These are phyloP conservation scores for Lasioglossum calceatum DNA, from an alignment of 2,888 invertebrate genomes.

Conservation along the genomic window DNA sequence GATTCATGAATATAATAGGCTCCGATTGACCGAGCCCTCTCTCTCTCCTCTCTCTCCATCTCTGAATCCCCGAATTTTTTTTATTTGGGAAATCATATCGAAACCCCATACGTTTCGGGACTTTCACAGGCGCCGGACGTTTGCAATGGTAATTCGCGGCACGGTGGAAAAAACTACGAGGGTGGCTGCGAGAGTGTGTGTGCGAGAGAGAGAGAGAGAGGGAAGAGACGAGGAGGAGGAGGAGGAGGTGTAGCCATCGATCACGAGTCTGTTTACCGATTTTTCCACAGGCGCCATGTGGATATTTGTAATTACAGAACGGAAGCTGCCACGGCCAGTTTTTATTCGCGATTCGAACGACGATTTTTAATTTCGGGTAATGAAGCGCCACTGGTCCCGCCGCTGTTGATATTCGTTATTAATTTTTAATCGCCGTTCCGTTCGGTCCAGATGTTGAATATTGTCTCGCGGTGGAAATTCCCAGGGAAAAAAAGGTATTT, in stretches of 20 bases:
- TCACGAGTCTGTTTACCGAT: slow-evolving; percentile 78
- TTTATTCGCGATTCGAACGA: slow-evolving; percentile 77
- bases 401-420: slow-evolving; percentile 83
- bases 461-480: slow-evolving; percentile 73
- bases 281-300: slow-evolving; percentile 77
- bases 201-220: slow-evolving; percentile 19
- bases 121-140: slow-evolving; percentile 71
- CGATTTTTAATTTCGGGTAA: slow-evolving; percentile 81
- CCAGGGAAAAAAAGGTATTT: slow-evolving; percentile 61
- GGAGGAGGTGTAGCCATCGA: slow-evolving; percentile 70
- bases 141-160: slow-evolving; percentile 77
- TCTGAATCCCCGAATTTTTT: slow-evolving; percentile 39
- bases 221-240: slow-evolving; percentile 8
- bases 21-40: slow-evolving; percentile 43
- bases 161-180: slow-evolving; percentile 64
- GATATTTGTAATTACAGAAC: slow-evolving; percentile 82
- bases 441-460: slow-evolving; percentile 71
- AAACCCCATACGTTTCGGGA: slow-evolving; percentile 70
- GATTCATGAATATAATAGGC: slow-evolving; percentile 71
- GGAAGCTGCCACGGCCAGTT: slow-evolving; percentile 72
- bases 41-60: slow-evolving; percentile 8
- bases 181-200: slow-evolving; percentile 30
- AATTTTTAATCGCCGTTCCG: slow-evolving; percentile 81
- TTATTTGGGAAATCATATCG: slow-evolving; percentile 71
- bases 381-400: slow-evolving; percentile 76